These are phyloP conservation scores for Arizona elegans DNA, from an alignment of 2,113 vertebrate species.

Conservation along the genomic window DNA sequence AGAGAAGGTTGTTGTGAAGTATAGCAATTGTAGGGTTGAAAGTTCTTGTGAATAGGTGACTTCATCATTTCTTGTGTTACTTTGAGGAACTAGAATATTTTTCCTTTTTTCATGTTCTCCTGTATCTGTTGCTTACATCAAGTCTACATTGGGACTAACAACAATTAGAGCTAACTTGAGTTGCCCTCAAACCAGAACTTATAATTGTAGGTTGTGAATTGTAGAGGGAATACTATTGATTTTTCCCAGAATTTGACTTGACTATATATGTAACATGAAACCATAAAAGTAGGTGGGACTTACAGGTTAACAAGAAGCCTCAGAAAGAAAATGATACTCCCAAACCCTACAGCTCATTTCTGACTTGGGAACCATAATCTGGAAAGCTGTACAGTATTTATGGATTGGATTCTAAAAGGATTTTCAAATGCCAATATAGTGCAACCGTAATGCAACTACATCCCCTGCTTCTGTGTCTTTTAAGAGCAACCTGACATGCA, in stretches of 20 bases:
- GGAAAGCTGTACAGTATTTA: not conserved
- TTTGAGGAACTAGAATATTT: not conserved
- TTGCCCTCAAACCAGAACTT: not conserved
- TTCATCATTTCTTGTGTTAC: not conserved
- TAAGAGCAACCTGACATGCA: not conserved
- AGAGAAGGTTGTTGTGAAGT: not conserved
- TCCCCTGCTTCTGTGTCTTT: not conserved
- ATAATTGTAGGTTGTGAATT: not conserved
- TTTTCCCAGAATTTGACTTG: no score
- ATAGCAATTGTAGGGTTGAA: not conserved
- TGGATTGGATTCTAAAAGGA: constrained; percentile 5
- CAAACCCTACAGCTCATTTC: not conserved
- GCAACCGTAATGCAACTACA: constrained; percentile 44
- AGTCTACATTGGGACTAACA: not conserved
- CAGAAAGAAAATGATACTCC: not conserved
- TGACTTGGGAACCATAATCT: not conserved
- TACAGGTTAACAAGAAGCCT: not conserved
- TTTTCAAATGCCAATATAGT: constrained; percentile 45
- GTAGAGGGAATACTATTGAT: not conserved
- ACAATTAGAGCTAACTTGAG: not conserved
- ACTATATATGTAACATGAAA: not conserved
- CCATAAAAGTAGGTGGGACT: not conserved
- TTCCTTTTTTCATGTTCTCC: not conserved
- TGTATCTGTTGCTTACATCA: not conserved
- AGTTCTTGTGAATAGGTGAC: not conserved